These are phyloP conservation scores for Rhinopithecus roxellana DNA, from an alignment of 2,113 vertebrate genomes.

Conservation along the genomic window DNA sequence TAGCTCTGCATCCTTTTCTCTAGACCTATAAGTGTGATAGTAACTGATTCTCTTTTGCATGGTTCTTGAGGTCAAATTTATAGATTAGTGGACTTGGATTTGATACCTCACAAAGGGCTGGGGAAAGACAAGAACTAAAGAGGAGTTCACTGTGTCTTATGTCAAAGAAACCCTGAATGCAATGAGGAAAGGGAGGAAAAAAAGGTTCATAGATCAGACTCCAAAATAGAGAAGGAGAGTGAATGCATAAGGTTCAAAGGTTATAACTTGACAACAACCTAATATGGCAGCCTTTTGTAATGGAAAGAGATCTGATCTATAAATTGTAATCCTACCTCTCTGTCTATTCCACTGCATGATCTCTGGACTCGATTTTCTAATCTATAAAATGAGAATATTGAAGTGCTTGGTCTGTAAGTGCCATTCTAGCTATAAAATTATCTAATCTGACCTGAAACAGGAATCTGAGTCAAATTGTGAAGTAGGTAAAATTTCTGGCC, in stretches of 20 bases:
- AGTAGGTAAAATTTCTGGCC: neutral
- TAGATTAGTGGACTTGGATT: neutral
- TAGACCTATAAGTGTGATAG: neutral
- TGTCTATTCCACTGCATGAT: neutral
- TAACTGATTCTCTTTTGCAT: slow-evolving; percentile 17
- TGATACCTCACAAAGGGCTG: neutral
- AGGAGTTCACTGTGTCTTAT: neutral
- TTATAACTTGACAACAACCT: neutral
- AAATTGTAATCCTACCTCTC: neutral
- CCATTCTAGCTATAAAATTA: neutral
- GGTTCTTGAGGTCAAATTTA: neutral
- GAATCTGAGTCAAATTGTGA: neutral
- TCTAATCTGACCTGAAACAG: neutral
- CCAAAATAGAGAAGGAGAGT: neutral
- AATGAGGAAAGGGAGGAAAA: neutral
- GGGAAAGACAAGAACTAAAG: neutral
- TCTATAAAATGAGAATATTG: neutral
- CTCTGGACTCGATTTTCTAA: neutral
- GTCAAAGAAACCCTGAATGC: neutral
- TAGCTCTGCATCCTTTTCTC: neutral
- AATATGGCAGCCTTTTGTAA: neutral
- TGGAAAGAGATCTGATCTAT: neutral
- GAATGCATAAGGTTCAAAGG: neutral
- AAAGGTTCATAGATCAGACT: neutral
- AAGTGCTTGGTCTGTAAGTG: neutral